Evolutionary conservation across 2,888 invertebrate genomes (phyloP).

Genomic region (Gasteruption jaculator): DNA sequence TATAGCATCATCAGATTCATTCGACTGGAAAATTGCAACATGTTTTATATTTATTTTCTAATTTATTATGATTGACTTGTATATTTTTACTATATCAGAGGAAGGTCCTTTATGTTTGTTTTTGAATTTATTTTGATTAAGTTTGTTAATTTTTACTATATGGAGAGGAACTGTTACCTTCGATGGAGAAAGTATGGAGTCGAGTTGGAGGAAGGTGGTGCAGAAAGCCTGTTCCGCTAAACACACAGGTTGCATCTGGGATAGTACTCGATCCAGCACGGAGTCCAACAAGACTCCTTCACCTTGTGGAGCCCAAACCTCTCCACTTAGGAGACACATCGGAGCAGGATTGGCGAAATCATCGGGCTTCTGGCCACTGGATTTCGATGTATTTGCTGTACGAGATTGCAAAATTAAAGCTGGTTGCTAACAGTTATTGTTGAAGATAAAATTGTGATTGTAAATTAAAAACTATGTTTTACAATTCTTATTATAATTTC

Average conservation of each 20-base stretch:
- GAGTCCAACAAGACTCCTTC: conserved; percentile 55
- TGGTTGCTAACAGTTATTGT: conserved; percentile 1
- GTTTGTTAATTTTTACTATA: conserved; percentile 12
- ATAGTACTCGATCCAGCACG: conserved; percentile 79
- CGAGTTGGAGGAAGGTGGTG: conserved; percentile 84
- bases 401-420: conserved; percentile 6
- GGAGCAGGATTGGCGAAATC: conserved; percentile 43
- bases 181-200: conserved; percentile 50
- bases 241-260: conserved; percentile 85
- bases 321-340: conserved; percentile 42
- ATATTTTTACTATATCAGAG: no score
- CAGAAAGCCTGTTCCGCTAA: conserved; percentile 95
- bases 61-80: no score
- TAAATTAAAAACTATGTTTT: neutral
- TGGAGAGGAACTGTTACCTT: no score
- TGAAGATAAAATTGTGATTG: neutral
- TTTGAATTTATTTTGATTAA: conserved; percentile 3
- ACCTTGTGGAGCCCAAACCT: conserved; percentile 44
- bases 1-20: conserved; percentile 16
- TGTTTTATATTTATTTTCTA: no score
- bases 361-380: conserved; percentile 41
- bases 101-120: no score
- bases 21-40: no score
- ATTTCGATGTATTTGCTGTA: conserved; percentile 38
- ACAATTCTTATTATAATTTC: neutral